Evolutionary conservation across 2,888 invertebrate genomes (phyloP), one percentile per base, ranked within the genome.

Genomic region (Dolichomitus sp.): DNA sequence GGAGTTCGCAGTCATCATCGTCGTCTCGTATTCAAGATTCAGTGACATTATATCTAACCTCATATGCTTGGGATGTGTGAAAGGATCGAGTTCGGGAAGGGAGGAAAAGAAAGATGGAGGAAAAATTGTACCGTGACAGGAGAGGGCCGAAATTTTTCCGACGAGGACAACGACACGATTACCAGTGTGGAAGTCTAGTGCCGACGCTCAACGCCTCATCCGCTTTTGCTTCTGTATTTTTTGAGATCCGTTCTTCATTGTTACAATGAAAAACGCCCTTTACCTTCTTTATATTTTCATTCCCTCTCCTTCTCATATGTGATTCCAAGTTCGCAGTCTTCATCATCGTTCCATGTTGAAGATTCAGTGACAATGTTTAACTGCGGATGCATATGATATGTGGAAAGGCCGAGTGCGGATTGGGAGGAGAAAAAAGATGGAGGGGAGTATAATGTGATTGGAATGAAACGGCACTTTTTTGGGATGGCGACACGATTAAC

Each of bases 321-420:
- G 45, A 66, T 27, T 19, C 66, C 11, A 27, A 45, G 12, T 19
- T 6, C 40, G 52, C 19, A 45, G 27, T 37, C 12, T 59, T 68
- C 42, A 33, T 68, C 50, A 33, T 57, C 14, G 30, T 45, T 27
- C 4, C 17, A 37, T 52, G 19, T 52, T 63, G 63, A 70, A 61
- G 40, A 75, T 69, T 42, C 76, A 68, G 81, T 81, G 81, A 61
- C 68, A 19, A 17, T 59, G 52, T 33, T 45, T 52, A 27, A n/a
- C 30, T 14, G 33, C 42, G 52, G 54, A 33, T 14, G 11, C 12
- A 14, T 23, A 9, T 17, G 2, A 23, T 19, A 12, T 52, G 52
- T 52, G 52, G 11, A 52, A 52, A 23, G 52, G 19, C 7, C 5
- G 52, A 17, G 23, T 52, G 17, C 23, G 23, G 52, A n/a, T 2